Percentiles rank a stretch among this genome's conserved stretches.
phyloP scores from a whole-genome alignment of 1,140 invertebrate species.

The Diorhabda carinulata region DNA sequence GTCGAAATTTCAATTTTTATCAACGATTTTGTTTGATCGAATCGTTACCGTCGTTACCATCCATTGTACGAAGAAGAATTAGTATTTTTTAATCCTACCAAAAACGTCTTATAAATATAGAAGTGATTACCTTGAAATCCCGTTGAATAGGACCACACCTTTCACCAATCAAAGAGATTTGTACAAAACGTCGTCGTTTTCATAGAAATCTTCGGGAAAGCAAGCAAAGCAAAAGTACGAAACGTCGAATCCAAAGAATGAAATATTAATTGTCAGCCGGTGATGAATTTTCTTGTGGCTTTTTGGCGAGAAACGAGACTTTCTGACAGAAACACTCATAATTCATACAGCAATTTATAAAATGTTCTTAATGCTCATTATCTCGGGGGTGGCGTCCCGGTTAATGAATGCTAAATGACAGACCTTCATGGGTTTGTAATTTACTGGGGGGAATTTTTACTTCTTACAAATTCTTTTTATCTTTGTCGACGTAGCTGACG shows the following conservation, averaged over 20 bases:
- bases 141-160: neutral
- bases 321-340: conserved; percentile 1
- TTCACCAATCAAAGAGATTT: neutral
- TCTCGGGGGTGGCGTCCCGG: conserved; percentile 1
- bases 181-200: neutral
- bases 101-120: neutral
- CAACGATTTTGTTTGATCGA: no score
- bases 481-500: neutral
- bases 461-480: neutral
- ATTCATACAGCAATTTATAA: conserved; percentile 3
- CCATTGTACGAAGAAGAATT: no score
- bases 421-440: neutral
- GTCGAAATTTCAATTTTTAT: no score
- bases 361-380: conserved; percentile 2
- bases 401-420: conserved; percentile 2
- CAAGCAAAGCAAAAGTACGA: neutral
- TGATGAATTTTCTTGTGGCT: conserved; percentile 2
- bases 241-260: neutral
- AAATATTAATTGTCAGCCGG: conserved; percentile 2
- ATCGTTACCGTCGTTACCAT: no score
- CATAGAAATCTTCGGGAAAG: neutral
- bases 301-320: neutral
- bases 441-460: neutral
- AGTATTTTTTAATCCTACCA: neutral
- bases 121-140: neutral